A percentile compares a stretch with the other conserved stretches of the same genome.
Evolutionary conservation across 2,113 vertebrate genomes (phyloP).

Genomic region (Prochilodus magdalenae): DNA sequence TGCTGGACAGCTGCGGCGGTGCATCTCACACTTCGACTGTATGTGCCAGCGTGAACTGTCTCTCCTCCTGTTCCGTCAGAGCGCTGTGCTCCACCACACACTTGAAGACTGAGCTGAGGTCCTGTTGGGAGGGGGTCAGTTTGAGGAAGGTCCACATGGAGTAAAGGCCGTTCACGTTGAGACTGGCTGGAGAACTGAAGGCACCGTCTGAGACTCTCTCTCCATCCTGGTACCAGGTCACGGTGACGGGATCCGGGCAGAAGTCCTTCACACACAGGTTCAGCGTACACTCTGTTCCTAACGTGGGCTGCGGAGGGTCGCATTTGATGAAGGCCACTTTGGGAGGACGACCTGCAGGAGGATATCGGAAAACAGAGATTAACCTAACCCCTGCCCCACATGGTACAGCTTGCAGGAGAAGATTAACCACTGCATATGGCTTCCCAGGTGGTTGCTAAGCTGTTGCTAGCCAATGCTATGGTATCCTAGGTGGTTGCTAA

Average conservation of each 20-base stretch:
- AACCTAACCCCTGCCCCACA: too few species aligned
- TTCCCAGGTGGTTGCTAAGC: too few species aligned
- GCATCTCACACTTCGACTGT: not conserved
- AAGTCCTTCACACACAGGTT: conserved; percentile 67
- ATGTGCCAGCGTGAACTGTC: conserved; percentile 48
- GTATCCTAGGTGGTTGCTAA: too few species aligned
- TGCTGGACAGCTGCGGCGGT: too few species aligned
- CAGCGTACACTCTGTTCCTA: conserved; percentile 60
- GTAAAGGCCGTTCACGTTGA: conserved; percentile 64
- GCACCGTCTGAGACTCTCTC: not conserved
- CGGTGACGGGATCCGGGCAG: conserved; percentile 61
- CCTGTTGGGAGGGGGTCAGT: conserved; percentile 29
- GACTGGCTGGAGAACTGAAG: conserved; percentile 63
- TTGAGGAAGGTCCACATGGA: conserved; percentile 70
- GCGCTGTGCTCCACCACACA: conserved; percentile 55
- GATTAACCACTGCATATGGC: too few species aligned
- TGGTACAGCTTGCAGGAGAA: too few species aligned
- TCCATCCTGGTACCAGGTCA: conserved; percentile 66
- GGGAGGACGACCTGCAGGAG: conserved; percentile 63
- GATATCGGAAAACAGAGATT: too few species aligned
- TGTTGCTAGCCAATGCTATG: too few species aligned
- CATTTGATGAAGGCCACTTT: conserved; percentile 66
- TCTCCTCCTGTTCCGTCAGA: conserved; percentile 53
- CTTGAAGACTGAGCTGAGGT: conserved; percentile 29
- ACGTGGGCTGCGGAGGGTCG: conserved; percentile 57